phyloP scores from a whole-genome alignment of 2,113 vertebrate species.

The Ovis canadensis region DNA sequence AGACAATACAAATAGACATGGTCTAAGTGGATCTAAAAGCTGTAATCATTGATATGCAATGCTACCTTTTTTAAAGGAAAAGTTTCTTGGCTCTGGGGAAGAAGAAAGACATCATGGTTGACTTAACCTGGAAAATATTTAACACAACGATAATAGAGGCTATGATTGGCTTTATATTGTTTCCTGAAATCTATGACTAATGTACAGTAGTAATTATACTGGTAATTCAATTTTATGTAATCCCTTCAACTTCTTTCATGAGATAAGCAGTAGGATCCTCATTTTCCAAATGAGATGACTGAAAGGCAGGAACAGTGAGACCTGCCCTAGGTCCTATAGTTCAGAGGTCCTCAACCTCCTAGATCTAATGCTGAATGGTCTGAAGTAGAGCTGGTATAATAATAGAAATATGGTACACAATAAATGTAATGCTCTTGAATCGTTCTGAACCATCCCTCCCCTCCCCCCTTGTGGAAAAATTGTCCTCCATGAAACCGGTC shows the following conservation, averaged over 20 bases:
- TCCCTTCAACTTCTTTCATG: neutral
- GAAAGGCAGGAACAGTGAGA: neutral
- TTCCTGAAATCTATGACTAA: neutral
- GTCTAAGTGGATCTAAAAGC: neutral
- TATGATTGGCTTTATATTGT: neutral
- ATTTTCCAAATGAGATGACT: neutral
- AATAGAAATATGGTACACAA: neutral
- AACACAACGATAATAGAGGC: neutral
- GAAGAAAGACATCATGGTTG: neutral
- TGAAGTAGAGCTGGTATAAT: neutral
- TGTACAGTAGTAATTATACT: neutral
- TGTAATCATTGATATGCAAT: constrained; percentile 3
- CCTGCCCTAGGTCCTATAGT: neutral
- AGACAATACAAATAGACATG: neutral
- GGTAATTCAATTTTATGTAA: constrained; percentile 1
- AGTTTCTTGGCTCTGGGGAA: neutral
- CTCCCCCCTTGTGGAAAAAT: neutral
- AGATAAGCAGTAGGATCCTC: neutral
- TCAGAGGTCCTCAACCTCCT: neutral
- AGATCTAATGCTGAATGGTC: neutral
- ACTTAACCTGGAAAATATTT: neutral
- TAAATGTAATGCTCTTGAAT: neutral
- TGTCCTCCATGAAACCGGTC: neutral
- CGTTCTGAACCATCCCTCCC: neutral
- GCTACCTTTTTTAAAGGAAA: neutral